A percentile compares a stretch with the other conserved stretches of the same genome.
Evolutionary conservation across 2,888 invertebrate species (phyloP).

Genomic region (Steinernema scapterisci): DNA sequence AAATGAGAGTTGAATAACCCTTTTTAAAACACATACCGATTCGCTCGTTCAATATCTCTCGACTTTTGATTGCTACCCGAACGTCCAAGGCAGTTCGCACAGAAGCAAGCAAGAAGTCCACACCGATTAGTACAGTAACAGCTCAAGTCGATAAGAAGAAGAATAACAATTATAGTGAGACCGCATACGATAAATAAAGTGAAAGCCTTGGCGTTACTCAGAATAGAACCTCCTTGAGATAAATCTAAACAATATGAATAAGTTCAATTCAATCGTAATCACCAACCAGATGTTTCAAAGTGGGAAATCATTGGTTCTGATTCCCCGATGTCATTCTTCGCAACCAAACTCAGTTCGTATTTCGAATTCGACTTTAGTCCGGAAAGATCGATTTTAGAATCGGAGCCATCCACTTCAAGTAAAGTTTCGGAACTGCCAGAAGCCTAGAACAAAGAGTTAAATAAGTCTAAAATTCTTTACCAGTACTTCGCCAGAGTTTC

Average conservation of each 20-base stretch:
- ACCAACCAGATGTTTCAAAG: neutral
- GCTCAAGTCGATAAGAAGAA: neutral
- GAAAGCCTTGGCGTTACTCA: neutral
- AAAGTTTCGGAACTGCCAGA: neutral
- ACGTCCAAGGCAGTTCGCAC: constrained; percentile 6
- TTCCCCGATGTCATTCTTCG: neutral
- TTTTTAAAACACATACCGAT: neutral
- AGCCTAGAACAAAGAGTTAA: no score
- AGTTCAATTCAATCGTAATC: neutral
- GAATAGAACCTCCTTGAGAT: neutral
- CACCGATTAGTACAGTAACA: constrained; percentile 16
- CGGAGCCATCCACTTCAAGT: neutral
- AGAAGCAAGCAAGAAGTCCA: constrained; percentile 9
- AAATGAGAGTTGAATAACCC: neutral
- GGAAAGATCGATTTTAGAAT: constrained; percentile 15
- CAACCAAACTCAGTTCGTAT: neutral
- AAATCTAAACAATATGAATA: neutral
- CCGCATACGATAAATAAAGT: neutral
- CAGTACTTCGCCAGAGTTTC: neutral
- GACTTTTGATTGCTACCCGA: neutral
- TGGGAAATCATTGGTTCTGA: neutral
- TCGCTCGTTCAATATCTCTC: constrained; percentile 9
- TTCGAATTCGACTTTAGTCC: neutral
- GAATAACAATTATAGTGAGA: neutral
- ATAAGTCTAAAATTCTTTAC: neutral